phyloP scores from a whole-genome alignment of 2,888 invertebrate species.

The Limenitis camilla region DNA sequence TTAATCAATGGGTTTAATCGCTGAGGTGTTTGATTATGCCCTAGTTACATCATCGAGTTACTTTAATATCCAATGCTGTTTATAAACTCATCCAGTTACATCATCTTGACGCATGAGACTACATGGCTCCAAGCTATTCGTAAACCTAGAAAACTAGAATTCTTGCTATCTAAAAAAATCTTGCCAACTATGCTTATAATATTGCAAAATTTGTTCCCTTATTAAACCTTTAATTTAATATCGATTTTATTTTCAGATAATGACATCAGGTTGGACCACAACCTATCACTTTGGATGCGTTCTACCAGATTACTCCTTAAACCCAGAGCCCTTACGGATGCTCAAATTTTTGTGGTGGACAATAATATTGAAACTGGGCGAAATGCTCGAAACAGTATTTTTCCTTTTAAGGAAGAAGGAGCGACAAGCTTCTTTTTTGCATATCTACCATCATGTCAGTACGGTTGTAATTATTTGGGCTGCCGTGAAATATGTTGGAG shows the following conservation, averaged over 20 bases:
- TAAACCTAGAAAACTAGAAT: too few species aligned
- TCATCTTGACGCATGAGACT: too few species aligned
- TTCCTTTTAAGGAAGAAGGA: constrained; percentile 82
- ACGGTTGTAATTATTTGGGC: constrained; percentile 76
- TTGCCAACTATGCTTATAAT: too few species aligned
- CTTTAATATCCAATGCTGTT: too few species aligned
- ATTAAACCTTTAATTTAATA: neutral
- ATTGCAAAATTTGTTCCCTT: neutral
- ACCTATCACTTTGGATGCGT: constrained; percentile 78
- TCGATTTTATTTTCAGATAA: constrained; percentile 58
- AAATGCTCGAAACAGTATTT: constrained; percentile 81
- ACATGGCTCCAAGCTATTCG: too few species aligned
- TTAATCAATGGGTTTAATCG: too few species aligned
- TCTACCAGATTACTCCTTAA: constrained; percentile 80
- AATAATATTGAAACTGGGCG: constrained; percentile 77
- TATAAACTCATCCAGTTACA: too few species aligned
- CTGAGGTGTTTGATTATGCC: too few species aligned
- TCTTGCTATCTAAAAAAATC: too few species aligned
- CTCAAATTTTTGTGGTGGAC: constrained; percentile 76
- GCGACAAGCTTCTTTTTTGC: constrained; percentile 81
- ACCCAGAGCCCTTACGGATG: constrained; percentile 76
- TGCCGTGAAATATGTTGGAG: constrained; percentile 77
- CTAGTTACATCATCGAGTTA: too few species aligned
- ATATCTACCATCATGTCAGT: constrained; percentile 82
- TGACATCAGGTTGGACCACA: constrained; percentile 79